Evolutionary conservation across 2,797 vertebrate genomes (phyloP), one percentile per base, ranked within the genome.

Genomic region (Galago senegalensis): DNA sequence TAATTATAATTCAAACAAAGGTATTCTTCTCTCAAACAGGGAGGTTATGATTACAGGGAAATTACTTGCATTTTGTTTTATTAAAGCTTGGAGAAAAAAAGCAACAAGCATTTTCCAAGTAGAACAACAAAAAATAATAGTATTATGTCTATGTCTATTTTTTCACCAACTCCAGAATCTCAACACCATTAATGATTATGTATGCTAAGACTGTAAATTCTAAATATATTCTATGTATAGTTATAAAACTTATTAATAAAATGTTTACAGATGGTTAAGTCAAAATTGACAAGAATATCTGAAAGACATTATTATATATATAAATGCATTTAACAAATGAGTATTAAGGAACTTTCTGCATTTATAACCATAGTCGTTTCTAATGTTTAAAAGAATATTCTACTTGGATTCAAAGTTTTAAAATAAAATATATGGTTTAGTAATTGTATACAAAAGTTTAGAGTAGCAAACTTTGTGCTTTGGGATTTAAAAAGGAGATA

Each of bases 351-450:
- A 3, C 29, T 82, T 4, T 88, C 21, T 96, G 29, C 23, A 70
- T 73, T 86, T 93, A 84, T 43, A 69, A 9, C 29, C 18, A 67
- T 3, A 69, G n/a, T 46, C 8, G 29, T 56, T 56, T 87, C 18
- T 43, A 92, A 80, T 43, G 25, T 1, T 81, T 87, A 90, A 77
- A 83, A 88, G 10, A 72, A 67, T 61, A 89, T 82, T 61, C 6
- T 2, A 25, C 4, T 11, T 83, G 18, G 6, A 79, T 83, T 89
- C 34, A 97, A 87, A 43, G 43, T 93, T 97, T 83, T 11, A 0
- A 95, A 96, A 72, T 92, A 20, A 72, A 93, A 77, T 96, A 96
- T 17, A 21, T 6, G 14, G 21, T 72, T 91, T 49, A 82, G 88
- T 21, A 95, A 80, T 25, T 63, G 65, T 17, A 70, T 65, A 18